Conservation (phyloP, 2,888 invertebrate species). For the Trachelus tabidus region DNA sequence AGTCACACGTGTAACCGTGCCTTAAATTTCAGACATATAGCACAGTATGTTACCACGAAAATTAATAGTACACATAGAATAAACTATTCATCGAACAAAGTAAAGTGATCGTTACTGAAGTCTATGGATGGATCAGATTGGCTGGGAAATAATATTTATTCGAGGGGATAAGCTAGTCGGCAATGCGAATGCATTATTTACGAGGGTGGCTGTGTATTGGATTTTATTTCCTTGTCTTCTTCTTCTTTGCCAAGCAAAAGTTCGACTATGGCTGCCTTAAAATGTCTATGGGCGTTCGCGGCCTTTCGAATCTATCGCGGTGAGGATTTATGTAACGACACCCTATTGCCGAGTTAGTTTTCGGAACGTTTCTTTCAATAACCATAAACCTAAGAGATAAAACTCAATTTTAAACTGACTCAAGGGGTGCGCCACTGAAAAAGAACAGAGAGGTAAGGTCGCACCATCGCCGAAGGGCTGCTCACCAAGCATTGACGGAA, state of each 20-base stretch:
- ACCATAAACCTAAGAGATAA: constrained; percentile 26
- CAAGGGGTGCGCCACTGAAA: neutral
- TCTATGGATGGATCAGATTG: neutral
- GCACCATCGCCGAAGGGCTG: neutral
- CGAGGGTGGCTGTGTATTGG: neutral
- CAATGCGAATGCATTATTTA: neutral
- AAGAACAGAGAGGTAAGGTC: neutral
- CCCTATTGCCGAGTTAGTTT: constrained; percentile 24
- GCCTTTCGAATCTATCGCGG: constrained; percentile 18
- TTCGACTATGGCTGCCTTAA: neutral
- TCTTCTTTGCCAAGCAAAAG: neutral
- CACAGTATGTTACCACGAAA: neutral
- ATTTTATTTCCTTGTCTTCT: neutral
- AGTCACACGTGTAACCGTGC: neutral
- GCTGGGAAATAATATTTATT: neutral
- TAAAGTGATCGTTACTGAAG: neutral
- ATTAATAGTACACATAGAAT: neutral
- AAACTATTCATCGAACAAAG: neutral
- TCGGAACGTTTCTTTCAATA: constrained; percentile 24
- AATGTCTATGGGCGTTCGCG: constrained; percentile 1
- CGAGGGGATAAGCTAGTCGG: neutral
- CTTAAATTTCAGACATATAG: neutral
- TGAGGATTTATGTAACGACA: constrained; percentile 23
- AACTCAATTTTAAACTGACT: constrained; percentile 23
- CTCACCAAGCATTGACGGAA: neutral